phyloP scores from a whole-genome alignment of 2,888 invertebrate species.

The Agapostemon virescens region DNA sequence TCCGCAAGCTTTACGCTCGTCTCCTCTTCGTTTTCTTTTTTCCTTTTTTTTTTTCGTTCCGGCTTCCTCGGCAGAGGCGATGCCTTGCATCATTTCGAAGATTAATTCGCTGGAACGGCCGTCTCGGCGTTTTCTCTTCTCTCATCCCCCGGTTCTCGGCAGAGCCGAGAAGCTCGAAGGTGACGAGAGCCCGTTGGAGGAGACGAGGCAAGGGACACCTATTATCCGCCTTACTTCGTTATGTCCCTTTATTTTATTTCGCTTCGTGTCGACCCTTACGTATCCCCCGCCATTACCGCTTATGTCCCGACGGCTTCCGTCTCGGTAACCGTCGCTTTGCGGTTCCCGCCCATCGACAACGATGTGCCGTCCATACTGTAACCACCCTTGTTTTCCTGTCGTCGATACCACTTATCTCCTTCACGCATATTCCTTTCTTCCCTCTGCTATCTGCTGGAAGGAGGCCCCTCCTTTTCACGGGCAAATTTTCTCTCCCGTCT shows the following conservation, averaged over 20 bases:
- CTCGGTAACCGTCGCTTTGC: constrained; percentile 61
- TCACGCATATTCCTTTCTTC: constrained; percentile 28
- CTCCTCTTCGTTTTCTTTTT: no score
- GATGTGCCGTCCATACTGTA: constrained; percentile 39
- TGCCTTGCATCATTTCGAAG: constrained; percentile 73
- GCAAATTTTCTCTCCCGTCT: neutral
- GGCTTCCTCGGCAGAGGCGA: constrained; percentile 19
- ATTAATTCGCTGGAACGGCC: constrained; percentile 72
- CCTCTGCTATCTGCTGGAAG: constrained; percentile 2
- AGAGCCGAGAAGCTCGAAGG: constrained; percentile 36
- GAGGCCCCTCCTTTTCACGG: neutral
- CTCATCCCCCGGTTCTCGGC: constrained; percentile 13
- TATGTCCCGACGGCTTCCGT: constrained; percentile 60
- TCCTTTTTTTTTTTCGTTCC: constrained; percentile 47
- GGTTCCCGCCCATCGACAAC: constrained; percentile 47
- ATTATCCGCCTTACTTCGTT: constrained; percentile 65
- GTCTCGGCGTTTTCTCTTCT: neutral
- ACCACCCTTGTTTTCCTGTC: constrained; percentile 37
- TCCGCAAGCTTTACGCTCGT: constrained; percentile 22
- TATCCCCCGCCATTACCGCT: constrained; percentile 66
- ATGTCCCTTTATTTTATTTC: constrained; percentile 62
- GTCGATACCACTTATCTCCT: constrained; percentile 46
- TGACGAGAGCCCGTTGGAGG: constrained; percentile 32
- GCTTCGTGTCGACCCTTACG: constrained; percentile 58
- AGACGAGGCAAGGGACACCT: constrained; percentile 48